Evolutionary conservation across 2,113 vertebrate genomes (phyloP).

Genomic region (Hippocampus abdominalis): DNA sequence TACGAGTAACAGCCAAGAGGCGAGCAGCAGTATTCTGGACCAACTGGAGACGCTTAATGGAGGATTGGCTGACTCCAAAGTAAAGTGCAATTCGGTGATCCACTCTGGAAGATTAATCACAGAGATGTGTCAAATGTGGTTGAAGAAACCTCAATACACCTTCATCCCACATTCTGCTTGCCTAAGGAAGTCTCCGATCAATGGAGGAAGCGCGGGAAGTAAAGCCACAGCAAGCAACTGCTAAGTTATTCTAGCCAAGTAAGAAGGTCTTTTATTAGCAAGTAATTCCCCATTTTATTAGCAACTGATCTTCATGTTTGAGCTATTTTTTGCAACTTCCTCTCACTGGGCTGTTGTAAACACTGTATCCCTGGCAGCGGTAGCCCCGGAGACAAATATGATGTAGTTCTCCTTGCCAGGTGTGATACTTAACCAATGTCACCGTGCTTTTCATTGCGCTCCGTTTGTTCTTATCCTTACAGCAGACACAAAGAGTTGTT

Average conservation of each 20-base stretch:
- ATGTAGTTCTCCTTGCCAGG: constrained; percentile 25
- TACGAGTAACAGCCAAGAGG: too few species aligned
- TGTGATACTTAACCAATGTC: constrained; percentile 29
- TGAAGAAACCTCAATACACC: constrained; percentile 19
- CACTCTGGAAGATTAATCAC: constrained; percentile 39
- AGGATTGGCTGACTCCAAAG: too few species aligned
- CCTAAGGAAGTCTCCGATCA: constrained; percentile 12
- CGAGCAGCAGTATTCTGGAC: too few species aligned
- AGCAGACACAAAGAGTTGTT: constrained; percentile 48
- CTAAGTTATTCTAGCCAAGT: not conserved
- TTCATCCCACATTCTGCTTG: constrained; percentile 23
- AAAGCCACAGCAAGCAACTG: not conserved
- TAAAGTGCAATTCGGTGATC: not conserved
- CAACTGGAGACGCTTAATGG: too few species aligned
- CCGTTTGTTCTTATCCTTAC: constrained; percentile 44
- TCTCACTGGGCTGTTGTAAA: not conserved
- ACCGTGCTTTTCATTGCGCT: constrained; percentile 30
- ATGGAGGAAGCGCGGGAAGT: constrained; percentile 13
- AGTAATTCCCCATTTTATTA: too few species aligned
- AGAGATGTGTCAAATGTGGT: constrained; percentile 52
- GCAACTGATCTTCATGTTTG: constrained; percentile 6
- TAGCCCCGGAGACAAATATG: constrained; percentile 30
- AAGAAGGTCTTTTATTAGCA: constrained; percentile 1
- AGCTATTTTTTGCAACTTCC: not conserved
- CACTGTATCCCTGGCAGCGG: constrained; percentile 13